Base-by-base conservation (phyloP, 2,888 invertebrate species). In the Drosophila colorata region DNA sequence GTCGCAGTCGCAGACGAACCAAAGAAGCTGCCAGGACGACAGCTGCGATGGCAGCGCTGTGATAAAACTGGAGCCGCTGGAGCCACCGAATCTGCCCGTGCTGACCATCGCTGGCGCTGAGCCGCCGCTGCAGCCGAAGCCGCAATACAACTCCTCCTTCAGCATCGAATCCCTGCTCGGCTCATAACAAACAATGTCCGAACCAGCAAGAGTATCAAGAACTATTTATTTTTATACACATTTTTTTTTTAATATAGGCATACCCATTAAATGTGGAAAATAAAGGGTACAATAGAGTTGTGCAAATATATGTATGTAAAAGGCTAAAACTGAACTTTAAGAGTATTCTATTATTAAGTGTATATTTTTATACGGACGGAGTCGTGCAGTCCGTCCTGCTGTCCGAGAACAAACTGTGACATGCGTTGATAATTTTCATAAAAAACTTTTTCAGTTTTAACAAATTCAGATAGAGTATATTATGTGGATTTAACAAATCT, bases 141-240 rank as follows among this genome's bases (percentile, higher is more conserved):
- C 46, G 8, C 74, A 65, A 20, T 76, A 76, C 51, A 82, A 60
- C 23, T 83, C 80, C 6, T 96, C 97, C 51, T 97, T 97, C 93
- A 97, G 96, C 93, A 97, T 97, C 94, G 97, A 97, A 90, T 96
- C 96, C 60, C 93, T 97, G 75, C 93, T 97, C 90, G 95, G 95
- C 90, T 84, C 84, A 69, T 86, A 86, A 53, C 80, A 61, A 28
- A 4, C 38, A 7, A 28, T 28, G n/a, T n/a, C 33, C 23, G 18
- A 28, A 7, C 31, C 13, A 37, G 48, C 18, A 13, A 16, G 9
- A 40, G 18, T 40, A 31, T 37, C 20, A 28, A 56, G 44, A 37
- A 16, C 41, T 71, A 75, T 70, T 58, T 75, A 66, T 75, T 70
- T 52, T 63, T 37, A 33, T 40, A 49, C 53, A 53, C 7, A 16